Base-by-base conservation (phyloP, 2,888 invertebrate genomes). In the Drosophila phalerata region DNA sequence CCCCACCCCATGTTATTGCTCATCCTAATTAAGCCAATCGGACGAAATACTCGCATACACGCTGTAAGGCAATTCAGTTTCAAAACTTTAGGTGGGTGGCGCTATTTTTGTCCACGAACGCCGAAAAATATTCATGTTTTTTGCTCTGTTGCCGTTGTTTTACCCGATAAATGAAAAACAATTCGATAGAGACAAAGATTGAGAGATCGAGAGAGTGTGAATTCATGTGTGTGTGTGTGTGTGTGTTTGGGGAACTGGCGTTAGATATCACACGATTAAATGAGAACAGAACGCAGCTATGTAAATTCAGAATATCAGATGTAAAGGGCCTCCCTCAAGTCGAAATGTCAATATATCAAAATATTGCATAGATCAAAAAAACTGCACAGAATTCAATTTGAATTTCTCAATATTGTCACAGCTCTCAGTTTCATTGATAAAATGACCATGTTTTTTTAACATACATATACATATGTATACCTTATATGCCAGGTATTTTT, bases 71-170 rank as follows among this genome's bases (percentile, higher is more conserved):
- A 86, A 88, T 49, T 81, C 69, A 67, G 69, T 85, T 85, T 74
- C 57, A 74, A 87, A 82, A 83, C 67, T 68, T 75, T 81, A 40
- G 53, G 85, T 85, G 89, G 85, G 85, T 85, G 85, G 90, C 80
- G 77, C 85, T 85, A 85, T 85, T 85, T 85, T 40, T 73, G 89
- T 73, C 53, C 79, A 55, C 79, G 66, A 77, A 67, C 34, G 64
- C 56, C 57, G 60, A 63, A 65, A 55, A 63, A 68, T 85, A 69
- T 89, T 89, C 84, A 84, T 84, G 84, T 84, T 84, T 89, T 82
- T 89, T 84, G 71, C 53, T 81, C 68, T 69, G 66, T 68, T 70
- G 65, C 56, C 42, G 77, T 79, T 80, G 81, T 77, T 77, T 80
- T 71, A 80, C 62, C 43, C 80, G 74, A 74, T 65, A 52, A 85